Evolutionary conservation across 2,797 vertebrate species (phyloP).

Genomic region (Pelobates cultripes): DNA sequence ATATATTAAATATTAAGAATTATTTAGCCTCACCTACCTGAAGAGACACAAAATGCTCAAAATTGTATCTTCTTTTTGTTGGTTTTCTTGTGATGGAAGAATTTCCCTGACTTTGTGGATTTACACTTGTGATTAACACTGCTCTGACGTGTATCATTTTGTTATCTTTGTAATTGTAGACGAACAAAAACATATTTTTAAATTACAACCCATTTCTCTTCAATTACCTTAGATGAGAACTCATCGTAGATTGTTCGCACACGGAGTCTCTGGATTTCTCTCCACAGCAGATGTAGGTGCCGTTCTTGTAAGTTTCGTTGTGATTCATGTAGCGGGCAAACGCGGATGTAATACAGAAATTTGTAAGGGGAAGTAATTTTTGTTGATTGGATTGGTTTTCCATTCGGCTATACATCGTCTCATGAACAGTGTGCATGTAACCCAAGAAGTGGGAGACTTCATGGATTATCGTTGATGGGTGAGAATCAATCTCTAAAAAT

Average conservation of each 20-base stretch:
- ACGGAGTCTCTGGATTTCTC: slow-evolving; percentile 1
- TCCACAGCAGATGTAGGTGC: slow-evolving; percentile 6
- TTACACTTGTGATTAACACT: no score
- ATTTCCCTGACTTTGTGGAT: no score
- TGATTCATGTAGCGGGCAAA: background rate
- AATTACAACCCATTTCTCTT: no score
- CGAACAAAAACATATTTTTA: no score
- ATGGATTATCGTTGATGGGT: background rate
- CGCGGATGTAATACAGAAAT: background rate
- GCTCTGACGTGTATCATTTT: no score
- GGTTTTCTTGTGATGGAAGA: no score
- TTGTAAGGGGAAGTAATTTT: background rate
- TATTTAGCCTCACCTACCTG: no score
- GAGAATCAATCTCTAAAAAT: background rate
- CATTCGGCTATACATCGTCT: background rate
- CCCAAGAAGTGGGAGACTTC: background rate
- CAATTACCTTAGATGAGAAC: no score
- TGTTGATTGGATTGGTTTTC: background rate
- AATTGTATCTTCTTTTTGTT: no score
- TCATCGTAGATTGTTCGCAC: background rate
- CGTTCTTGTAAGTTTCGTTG: background rate
- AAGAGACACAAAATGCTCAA: no score
- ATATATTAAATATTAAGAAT: no score
- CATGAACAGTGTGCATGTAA: background rate
- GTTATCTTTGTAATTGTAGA: no score